Base-by-base conservation (phyloP, 2,113 vertebrate genomes). In the Corythoichthys intestinalis region DNA sequence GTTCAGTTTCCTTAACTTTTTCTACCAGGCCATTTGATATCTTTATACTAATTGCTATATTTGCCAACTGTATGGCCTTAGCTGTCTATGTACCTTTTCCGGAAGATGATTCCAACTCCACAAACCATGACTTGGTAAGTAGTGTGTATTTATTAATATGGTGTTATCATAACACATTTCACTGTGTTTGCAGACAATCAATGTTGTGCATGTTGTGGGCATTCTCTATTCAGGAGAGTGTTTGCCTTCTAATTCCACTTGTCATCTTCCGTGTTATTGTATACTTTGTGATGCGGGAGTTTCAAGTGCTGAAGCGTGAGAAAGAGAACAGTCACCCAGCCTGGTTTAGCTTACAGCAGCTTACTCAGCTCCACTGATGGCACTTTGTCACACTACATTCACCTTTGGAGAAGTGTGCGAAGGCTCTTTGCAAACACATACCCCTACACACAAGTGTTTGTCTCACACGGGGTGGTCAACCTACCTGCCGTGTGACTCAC, bases 21-120 rank as follows among this genome's bases (percentile, higher is more conserved):
- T 34, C 85, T 78, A 85, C 79, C 94, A 99, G 97, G 95, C 96
- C 96, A 92, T 99, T 99, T 94, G 97, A 99, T 95, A 94, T 98
- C 92, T 98, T 99, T 98, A 99, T 99, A 97, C 92, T 99, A 92
- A 90, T 99, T 91, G 94, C 97, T 92, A 99, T 99, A 94, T 99
- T 99, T 97, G 97, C 97, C 95, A 99, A 99, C 94, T 99, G 97
- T 92, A 97, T 99, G 97, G 97, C 97, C 96, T 98, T 99, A 98
- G 97, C 97, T 94, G 94, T 99, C 91, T 98, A 98, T 89, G 93
- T 98, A 90, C 97, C 97, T 80, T 99, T 98, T 88, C 97, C 97
- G 79, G 94, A 95, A 94, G 97, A 99, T 88, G 97, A 99, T 93
- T 98, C 97, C 81, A 99, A 99, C 92, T 96, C 96, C 92, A 98